A percentile compares a stretch with the other conserved stretches of the same genome.
phyloP scores from a whole-genome alignment of 2,888 invertebrate genomes.

The Chromoteleia sp. region DNA sequence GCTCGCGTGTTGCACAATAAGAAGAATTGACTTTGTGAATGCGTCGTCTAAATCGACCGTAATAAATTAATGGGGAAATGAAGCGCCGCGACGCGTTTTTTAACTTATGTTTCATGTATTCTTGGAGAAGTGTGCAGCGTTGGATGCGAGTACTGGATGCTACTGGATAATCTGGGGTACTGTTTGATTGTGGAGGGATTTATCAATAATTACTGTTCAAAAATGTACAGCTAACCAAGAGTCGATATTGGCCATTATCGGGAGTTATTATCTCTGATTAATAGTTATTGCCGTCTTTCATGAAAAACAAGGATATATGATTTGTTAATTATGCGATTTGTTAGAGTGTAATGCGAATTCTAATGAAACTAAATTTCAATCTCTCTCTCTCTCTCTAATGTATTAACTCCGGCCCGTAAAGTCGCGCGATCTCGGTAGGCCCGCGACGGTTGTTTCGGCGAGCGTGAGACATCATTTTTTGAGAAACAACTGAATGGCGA shows the following conservation, averaged over 20 bases:
- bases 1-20: not conserved
- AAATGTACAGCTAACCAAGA: not conserved
- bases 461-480: not conserved
- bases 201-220: not conserved
- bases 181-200: not conserved
- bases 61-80: slow-evolving; percentile 15
- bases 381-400: slow-evolving; percentile 10
- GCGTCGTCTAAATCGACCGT: not conserved
- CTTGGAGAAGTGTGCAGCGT: no score
- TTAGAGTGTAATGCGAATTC: no score
- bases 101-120: not conserved
- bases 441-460: no score
- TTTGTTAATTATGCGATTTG: no score
- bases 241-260: not conserved
- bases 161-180: not conserved
- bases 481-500: slow-evolving; percentile 1
- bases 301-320: no score
- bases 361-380: no score
- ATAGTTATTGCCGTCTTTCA: no score
- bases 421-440: not conserved
- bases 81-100: not conserved
- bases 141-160: not conserved
- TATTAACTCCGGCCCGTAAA: slow-evolving; percentile 4
- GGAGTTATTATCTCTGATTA: no score
- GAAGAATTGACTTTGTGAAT: slow-evolving; percentile 2